Conservation (phyloP, 2,113 vertebrate species). For the Calyptommatus sinebrachiatus region DNA sequence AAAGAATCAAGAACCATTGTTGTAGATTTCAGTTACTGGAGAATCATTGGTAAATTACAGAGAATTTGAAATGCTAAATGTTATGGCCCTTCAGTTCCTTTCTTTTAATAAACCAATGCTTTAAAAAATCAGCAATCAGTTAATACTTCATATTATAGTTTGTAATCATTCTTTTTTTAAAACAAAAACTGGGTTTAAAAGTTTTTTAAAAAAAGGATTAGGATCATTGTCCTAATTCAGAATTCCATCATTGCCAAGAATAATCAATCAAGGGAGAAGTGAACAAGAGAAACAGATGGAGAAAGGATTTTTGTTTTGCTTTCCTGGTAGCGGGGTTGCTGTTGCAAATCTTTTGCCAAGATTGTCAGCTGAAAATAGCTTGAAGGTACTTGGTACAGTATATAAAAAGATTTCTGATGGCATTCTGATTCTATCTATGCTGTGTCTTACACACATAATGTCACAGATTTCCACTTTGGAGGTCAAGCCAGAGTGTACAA, state of each 20-base stretch:
- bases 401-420: slow-evolving; percentile 5
- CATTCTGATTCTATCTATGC: background rate
- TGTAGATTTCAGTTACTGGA: background rate
- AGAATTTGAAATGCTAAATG: background rate
- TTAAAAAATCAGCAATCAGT: background rate
- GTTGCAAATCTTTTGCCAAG: background rate
- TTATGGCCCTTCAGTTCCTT: background rate
- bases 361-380: slow-evolving; percentile 24
- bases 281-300: slow-evolving; percentile 16
- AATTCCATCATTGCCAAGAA: background rate
- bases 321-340: background rate
- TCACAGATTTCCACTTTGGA: slow-evolving; percentile 1
- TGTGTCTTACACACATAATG: background rate
- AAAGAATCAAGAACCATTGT: no score
- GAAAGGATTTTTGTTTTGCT: background rate
- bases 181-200: background rate
- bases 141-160: background rate
- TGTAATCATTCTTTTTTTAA: no score
- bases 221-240: background rate
- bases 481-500: background rate
- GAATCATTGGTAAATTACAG: background rate
- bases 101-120: background rate
- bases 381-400: background rate
- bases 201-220: background rate
- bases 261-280: background rate